Percentiles rank a stretch among this genome's conserved stretches.
These are phyloP conservation scores for Brachionus asplanchnoidis DNA, from an alignment of 1,140 invertebrate genomes.

Conservation along the genomic window DNA sequence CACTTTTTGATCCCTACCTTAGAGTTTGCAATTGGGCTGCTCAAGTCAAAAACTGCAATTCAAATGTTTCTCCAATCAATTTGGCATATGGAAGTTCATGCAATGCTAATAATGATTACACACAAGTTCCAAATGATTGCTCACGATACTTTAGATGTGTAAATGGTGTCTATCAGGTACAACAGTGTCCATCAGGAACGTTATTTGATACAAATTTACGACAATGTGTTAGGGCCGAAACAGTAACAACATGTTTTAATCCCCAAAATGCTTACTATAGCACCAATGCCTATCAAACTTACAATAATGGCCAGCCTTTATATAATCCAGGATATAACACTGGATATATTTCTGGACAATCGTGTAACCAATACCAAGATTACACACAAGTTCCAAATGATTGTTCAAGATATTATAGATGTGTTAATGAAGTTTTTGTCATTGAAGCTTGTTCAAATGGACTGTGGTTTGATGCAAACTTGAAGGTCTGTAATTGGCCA, in stretches of 20 bases:
- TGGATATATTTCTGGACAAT: neutral
- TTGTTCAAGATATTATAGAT: conserved; percentile 10
- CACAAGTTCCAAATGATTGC: conserved; percentile 6
- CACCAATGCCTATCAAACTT: neutral
- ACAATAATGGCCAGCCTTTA: neutral
- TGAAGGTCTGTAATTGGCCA: neutral
- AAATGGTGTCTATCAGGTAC: neutral
- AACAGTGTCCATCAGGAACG: neutral
- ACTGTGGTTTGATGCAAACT: neutral
- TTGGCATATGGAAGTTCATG: neutral
- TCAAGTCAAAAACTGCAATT: neutral
- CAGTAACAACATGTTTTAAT: neutral
- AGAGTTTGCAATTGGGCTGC: neutral
- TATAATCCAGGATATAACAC: neutral
- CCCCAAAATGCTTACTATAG: neutral
- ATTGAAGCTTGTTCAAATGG: neutral
- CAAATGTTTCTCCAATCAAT: neutral
- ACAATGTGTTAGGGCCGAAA: neutral
- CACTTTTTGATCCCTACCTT: neutral
- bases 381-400: neutral
- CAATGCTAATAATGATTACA: neutral
- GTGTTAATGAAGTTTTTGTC: neutral
- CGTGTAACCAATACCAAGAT: neutral
- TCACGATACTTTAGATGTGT: conserved; percentile 3
- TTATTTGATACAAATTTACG: neutral